Base-by-base conservation (phyloP, 2,113 vertebrate genomes). In the Erpornis zantholeuca region DNA sequence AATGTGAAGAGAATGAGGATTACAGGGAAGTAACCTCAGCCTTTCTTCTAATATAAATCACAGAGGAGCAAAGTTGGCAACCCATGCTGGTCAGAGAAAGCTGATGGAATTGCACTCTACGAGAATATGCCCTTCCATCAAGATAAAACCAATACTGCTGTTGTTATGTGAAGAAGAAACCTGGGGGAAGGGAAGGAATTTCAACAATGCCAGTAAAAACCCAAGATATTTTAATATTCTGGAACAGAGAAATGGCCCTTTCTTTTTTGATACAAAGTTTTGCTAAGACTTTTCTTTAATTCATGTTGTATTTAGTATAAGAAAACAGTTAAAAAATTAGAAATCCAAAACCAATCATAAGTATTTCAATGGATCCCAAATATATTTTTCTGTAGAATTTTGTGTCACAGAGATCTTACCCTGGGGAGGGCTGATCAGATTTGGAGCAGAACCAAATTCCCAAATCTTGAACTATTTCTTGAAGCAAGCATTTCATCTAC, bases 31-130 rank as follows among this genome's bases (percentile, higher is more conserved):
- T 82, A 93, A 86, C 54, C 76, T 92, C 90, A 92, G 64, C 72
- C 64, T 92, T 90, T 92, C 82, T 69, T 93, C 82, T 75, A 64
- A 36, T 70, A 92, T 90, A 94, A 94, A 93, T 90, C 92, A 94
- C 44, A 83, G 59, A 86, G 31, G 16, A 94, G 61, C 45, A 78
- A 85, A 94, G 47, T 3, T 90, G 75, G 50, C 75, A 80, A 22
- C 21, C 24, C 22, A 14, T 0, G 0, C 17, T 63, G 68, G 69
- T 76, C 82, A 64, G 44, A 83, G 68, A 90, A 77, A 70, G 42
- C 20, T 78, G 79, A 61, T 73, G 79, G 77, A 92, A 80, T 47
- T 61, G 45, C 22, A 31, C 29, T 56, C 54, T 53, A 23, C 0
- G 0, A 72, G 42, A 87, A 50, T 89, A 73, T 66, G 70, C 10